Evolutionary conservation across 2,888 invertebrate species (phyloP).

Genomic region (Trissolcus japonicus): DNA sequence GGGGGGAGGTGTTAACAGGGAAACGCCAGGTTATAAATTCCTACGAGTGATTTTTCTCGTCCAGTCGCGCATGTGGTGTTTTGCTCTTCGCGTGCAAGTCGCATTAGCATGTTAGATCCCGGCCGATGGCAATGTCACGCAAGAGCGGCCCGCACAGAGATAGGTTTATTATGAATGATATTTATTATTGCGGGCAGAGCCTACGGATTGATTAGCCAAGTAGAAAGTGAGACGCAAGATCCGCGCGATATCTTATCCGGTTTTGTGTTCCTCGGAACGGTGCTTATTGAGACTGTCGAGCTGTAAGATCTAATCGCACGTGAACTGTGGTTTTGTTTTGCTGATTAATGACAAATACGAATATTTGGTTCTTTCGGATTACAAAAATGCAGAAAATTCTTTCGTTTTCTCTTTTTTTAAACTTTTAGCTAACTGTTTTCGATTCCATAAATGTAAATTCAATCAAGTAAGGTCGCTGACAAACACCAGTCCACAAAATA

Average conservation of each 20-base stretch:
- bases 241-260: conserved; percentile 9
- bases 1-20: conserved; percentile 5
- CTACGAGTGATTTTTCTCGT: conserved; percentile 11
- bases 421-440: too few relatives aligned
- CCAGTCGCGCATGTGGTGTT: neutral
- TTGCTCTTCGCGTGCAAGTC: conserved; percentile 3
- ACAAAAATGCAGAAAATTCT: too few relatives aligned
- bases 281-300: conserved; percentile 4
- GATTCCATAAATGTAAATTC: too few relatives aligned
- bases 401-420: too few relatives aligned
- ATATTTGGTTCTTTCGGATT: too few relatives aligned
- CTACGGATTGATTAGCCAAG: conserved; percentile 19
- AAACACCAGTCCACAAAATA: too few relatives aligned
- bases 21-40: conserved; percentile 21
- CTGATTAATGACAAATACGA: neutral
- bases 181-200: neutral
- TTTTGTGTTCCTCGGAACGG: conserved; percentile 9
- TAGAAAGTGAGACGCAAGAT: conserved; percentile 22
- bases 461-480: too few relatives aligned
- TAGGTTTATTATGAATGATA: conserved; percentile 9
- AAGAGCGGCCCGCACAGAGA: neutral
- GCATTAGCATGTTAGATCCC: conserved; percentile 22
- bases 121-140: conserved; percentile 19
- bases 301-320: conserved; percentile 9
- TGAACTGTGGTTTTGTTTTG: neutral